phyloP scores from a whole-genome alignment of 2,113 vertebrate species.

The Perognathus longimembris region DNA sequence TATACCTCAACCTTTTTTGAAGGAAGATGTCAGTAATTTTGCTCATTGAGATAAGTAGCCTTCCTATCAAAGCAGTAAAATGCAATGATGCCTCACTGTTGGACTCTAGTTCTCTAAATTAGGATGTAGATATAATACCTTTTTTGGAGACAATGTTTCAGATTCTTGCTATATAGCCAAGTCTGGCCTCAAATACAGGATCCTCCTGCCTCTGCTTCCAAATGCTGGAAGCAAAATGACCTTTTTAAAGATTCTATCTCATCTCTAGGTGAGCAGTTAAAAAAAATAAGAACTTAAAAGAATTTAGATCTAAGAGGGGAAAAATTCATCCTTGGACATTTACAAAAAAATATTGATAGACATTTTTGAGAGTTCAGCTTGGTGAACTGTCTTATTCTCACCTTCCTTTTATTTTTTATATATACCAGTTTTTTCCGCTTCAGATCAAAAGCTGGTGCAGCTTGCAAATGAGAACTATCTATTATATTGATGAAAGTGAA shows the following conservation, averaged over 20 bases:
- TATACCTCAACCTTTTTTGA: conserved; percentile 54
- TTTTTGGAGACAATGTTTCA: not conserved
- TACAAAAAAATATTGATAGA: conserved; percentile 6
- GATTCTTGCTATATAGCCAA: too few relatives aligned
- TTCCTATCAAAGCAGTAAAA: not conserved
- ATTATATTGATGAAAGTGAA: conserved; percentile 57
- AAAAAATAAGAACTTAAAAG: conserved; percentile 52
- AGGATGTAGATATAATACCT: not conserved
- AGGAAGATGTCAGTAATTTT: conserved; percentile 39
- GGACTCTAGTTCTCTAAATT: not conserved
- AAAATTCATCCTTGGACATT: not conserved
- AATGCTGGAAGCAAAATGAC: too few relatives aligned
- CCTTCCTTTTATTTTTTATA: conserved; percentile 36
- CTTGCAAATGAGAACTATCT: conserved; percentile 39
- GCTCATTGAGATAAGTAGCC: not conserved
- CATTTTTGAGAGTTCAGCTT: not conserved
- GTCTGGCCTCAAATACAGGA: too few relatives aligned
- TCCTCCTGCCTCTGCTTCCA: too few relatives aligned
- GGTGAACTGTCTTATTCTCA: conserved; percentile 4
- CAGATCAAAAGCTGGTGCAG: conserved; percentile 60
- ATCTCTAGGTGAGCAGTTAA: conserved; percentile 35
- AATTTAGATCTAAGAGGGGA: not conserved
- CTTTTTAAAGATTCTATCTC: conserved; percentile 8
- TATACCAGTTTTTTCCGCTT: conserved; percentile 16
- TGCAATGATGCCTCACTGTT: not conserved